These are phyloP conservation scores for Phalangium opilio DNA, from an alignment of 2,888 invertebrate genomes.

Conservation along the genomic window DNA sequence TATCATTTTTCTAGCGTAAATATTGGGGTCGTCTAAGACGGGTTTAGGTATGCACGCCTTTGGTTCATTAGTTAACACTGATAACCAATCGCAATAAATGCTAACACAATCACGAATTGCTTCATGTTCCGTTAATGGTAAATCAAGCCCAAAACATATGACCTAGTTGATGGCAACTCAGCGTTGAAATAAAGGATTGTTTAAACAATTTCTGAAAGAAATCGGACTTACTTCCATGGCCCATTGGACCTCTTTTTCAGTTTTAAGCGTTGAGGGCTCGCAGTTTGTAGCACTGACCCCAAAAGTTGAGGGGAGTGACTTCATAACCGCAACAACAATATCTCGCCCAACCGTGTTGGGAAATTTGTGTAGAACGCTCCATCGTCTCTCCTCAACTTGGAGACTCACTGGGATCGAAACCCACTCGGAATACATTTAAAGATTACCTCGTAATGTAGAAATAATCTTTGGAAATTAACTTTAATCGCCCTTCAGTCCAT, in stretches of 20 bases:
- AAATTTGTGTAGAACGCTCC: constrained; percentile 57
- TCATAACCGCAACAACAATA: constrained; percentile 63
- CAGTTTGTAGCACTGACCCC: constrained; percentile 48
- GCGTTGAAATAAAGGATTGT: neutral
- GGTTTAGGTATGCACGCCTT: constrained; percentile 62
- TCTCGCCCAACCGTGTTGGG: constrained; percentile 54
- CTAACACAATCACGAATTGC: constrained; percentile 90
- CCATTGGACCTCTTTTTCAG: constrained; percentile 54
- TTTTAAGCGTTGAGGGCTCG: constrained; percentile 64
- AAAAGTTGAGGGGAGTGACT: constrained; percentile 44
- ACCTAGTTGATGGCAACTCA: constrained; percentile 42
- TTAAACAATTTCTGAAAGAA: no score
- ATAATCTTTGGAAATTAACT: no score
- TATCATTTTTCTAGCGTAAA: constrained; percentile 77
- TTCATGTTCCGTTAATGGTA: constrained; percentile 80
- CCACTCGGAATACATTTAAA: constrained; percentile 34
- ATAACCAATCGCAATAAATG: constrained; percentile 92
- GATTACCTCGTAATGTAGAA: no score
- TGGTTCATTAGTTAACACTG: constrained; percentile 54
- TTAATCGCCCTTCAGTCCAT: no score
- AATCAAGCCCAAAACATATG: constrained; percentile 75
- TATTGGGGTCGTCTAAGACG: constrained; percentile 71
- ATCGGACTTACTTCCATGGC: constrained; percentile 49
- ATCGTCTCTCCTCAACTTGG: constrained; percentile 30
- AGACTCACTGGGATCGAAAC: constrained; percentile 31